Percentiles rank a stretch among this genome's conserved stretches.
phyloP scores from a whole-genome alignment of 2,888 invertebrate genomes.

The Prosapia bicincta region DNA sequence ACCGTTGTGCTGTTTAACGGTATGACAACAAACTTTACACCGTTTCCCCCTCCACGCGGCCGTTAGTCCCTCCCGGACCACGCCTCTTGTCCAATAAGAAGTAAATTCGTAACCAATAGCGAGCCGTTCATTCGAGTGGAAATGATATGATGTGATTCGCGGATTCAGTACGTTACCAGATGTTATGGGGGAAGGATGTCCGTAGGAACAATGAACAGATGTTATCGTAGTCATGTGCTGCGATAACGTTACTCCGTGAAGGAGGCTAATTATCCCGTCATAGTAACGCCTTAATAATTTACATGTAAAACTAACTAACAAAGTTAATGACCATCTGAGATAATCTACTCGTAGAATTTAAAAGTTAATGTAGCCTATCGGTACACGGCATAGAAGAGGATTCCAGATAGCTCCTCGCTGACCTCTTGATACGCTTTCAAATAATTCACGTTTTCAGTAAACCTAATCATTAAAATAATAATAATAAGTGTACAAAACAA shows the following conservation, averaged over 20 bases:
- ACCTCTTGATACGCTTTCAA: too few relatives aligned
- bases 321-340: too few relatives aligned
- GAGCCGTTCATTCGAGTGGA: constrained; percentile 26
- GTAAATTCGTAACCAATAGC: constrained; percentile 29
- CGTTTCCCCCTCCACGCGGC: constrained; percentile 5
- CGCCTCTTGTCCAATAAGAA: constrained; percentile 22
- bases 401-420: too few relatives aligned
- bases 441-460: too few relatives aligned
- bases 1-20: constrained; percentile 17
- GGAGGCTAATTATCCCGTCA: not conserved
- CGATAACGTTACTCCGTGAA: not conserved
- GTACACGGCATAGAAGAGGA: too few relatives aligned
- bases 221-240: not conserved
- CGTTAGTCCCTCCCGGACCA: constrained; percentile 6
- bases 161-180: constrained; percentile 9
- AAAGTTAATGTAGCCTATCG: too few relatives aligned
- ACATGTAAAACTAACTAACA: too few relatives aligned
- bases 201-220: not conserved
- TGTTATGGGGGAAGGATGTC: not conserved
- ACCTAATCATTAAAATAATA: too few relatives aligned
- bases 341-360: too few relatives aligned
- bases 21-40: constrained; percentile 12
- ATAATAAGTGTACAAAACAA: too few relatives aligned
- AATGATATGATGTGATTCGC: constrained; percentile 29
- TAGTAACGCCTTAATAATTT: too few relatives aligned